Base-by-base conservation (phyloP, 2,113 vertebrate species). In the Neoarius graeffei region DNA sequence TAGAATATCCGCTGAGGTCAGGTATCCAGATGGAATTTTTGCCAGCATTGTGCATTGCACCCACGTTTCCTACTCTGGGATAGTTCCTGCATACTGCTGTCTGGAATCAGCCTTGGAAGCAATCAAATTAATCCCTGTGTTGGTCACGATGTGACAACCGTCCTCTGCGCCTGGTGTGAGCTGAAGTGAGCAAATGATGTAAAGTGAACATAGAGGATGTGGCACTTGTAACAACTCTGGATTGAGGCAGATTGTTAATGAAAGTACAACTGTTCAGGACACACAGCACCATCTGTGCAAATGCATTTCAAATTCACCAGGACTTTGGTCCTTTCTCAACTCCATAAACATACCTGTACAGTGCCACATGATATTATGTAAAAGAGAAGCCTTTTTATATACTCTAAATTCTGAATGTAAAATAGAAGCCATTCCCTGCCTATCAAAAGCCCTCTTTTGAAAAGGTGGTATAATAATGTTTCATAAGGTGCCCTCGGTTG, bases 111-210 rank as follows among this genome's bases (percentile, higher is more conserved):
- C 54, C 4, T 57, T 3, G n/a, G 27, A 30, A 84, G 77, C 67
- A 83, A 66, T 87, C 50, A 27, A n/a, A 90, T 88, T 86, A 83
- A 87, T 54, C 60, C 56, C 35, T 20, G 27, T 71, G 52, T 81
- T 77, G 59, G 54, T 88, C 13, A 74, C 56, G 48, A 85, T 80
- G 85, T 83, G 89, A 88, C 83, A 85, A 71, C 17, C 64, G 71
- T 79, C 71, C 71, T 83, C 79, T 50, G 14, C 15, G 79, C 87
- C 74, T 20, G n/a, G 27, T 56, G 86, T 81, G 54, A 89, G 81
- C 67, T 85, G 86, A 80, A 82, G 69, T 71, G 57, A 87, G 76
- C 85, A 85, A 85, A 85, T 62, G 20, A 67, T 79, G 52, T 76
- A 84, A 83, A 14, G 30, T 20, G 62, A 85, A 82, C 25, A n/a